Conservation (phyloP, 1,140 invertebrate genomes). For the Littorina saxatilis region DNA sequence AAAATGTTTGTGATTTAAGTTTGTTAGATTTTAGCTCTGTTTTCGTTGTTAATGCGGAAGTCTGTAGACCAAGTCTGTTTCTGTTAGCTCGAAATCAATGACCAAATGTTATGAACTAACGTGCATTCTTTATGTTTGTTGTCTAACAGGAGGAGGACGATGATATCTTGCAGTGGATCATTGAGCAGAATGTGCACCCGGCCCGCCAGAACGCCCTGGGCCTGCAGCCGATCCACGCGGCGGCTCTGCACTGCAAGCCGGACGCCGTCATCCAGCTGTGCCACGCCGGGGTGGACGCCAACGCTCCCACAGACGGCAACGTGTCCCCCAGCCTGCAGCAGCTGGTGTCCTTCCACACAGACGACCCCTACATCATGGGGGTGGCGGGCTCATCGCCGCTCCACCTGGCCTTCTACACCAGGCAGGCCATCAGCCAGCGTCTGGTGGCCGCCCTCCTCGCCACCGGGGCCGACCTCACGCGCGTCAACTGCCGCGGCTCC, state of each 20-base stretch:
- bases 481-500: conserved; percentile 32
- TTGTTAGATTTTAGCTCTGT: too few relatives aligned
- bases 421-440: conserved; percentile 16
- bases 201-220: conserved; percentile 32
- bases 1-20: too few relatives aligned
- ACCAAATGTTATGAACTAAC: too few relatives aligned
- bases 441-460: conserved; percentile 24
- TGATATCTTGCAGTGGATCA: conserved; percentile 26
- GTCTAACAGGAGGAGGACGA: conserved; percentile 34
- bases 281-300: conserved; percentile 35
- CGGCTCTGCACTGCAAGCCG: conserved; percentile 27
- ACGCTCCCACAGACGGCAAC: conserved; percentile 32
- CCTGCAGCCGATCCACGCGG: conserved; percentile 35
- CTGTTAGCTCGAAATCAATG: too few relatives aligned
- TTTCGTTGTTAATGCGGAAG: too few relatives aligned
- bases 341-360: conserved; percentile 36
- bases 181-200: conserved; percentile 25
- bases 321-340: conserved; percentile 32
- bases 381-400: conserved; percentile 32
- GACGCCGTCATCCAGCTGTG: conserved; percentile 27
- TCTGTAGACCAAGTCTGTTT: too few relatives aligned
- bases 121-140: neutral
- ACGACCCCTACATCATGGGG: conserved; percentile 37
- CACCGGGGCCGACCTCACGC: conserved; percentile 30
- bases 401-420: conserved; percentile 32